Conservation (phyloP, 2,113 vertebrate species). For the Argyrosomus japonicus region DNA sequence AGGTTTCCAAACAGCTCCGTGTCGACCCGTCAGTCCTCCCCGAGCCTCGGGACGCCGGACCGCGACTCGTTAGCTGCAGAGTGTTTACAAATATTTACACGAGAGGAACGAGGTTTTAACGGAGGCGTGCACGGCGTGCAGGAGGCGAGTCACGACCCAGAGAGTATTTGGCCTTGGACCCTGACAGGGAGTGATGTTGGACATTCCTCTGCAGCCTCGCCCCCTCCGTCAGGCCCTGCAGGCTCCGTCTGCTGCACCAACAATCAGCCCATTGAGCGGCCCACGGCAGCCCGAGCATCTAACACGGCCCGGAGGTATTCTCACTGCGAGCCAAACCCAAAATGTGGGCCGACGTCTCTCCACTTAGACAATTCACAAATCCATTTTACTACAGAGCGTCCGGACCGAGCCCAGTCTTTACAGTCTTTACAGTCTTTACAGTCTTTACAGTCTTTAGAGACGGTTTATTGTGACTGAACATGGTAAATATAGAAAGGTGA, state of each 20-base stretch:
- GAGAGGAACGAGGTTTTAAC: no score
- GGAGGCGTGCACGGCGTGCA: background rate
- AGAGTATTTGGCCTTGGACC: conserved; percentile 73
- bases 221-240: conserved; percentile 43
- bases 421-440: no score
- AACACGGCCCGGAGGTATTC: conserved; percentile 59
- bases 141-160: conserved; percentile 64
- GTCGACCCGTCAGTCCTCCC: conserved; percentile 24
- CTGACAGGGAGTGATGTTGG: conserved; percentile 66
- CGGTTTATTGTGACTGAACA: conserved; percentile 31
- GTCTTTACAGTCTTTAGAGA: background rate
- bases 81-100: conserved; percentile 45
- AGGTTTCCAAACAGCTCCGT: conserved; percentile 57
- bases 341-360: conserved; percentile 58
- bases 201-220: conserved; percentile 77
- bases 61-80: conserved; percentile 19
- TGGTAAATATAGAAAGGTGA: conserved; percentile 53
- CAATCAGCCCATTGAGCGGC: conserved; percentile 74
- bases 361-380: conserved; percentile 67
- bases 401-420: no score
- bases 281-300: conserved; percentile 61
- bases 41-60: conserved; percentile 1
- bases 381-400: conserved; percentile 1
- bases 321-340: conserved; percentile 62
- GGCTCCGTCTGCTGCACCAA: conserved; percentile 57